A percentile compares a stretch with the other conserved stretches of the same genome.
These are phyloP conservation scores for Bombus waltoni DNA, from an alignment of 1,140 invertebrate genomes.

Conservation along the genomic window DNA sequence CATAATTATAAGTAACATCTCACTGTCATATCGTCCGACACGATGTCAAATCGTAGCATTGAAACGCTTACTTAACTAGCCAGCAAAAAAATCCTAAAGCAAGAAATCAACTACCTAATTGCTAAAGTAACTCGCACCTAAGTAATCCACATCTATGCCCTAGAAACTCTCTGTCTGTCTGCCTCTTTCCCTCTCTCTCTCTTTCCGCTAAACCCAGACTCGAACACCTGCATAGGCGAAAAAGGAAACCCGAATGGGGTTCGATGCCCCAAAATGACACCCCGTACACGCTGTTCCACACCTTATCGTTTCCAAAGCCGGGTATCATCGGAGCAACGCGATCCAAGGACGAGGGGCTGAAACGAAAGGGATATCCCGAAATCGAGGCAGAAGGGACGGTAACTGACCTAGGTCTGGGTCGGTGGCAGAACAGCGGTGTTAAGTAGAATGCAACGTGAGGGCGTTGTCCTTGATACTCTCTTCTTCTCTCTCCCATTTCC, in stretches of 20 bases:
- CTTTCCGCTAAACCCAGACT: background rate
- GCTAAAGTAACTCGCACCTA: too few relatives aligned
- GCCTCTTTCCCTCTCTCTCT: too few relatives aligned
- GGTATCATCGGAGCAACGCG: background rate
- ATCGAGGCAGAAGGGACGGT: constrained; percentile 52
- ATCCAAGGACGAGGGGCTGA: constrained; percentile 1
- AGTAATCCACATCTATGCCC: too few relatives aligned
- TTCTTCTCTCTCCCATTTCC: background rate
- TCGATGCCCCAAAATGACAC: background rate
- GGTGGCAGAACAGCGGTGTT: constrained; percentile 40
- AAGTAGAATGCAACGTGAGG: constrained; percentile 66
- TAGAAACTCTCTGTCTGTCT: too few relatives aligned
- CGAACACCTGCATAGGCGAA: background rate
- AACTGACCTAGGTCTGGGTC: constrained; percentile 61
- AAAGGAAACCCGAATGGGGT: background rate
- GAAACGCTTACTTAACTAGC: too few relatives aligned
- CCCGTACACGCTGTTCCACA: background rate
- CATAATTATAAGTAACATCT: too few relatives aligned
- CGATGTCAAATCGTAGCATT: too few relatives aligned
- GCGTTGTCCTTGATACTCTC: constrained; percentile 58
- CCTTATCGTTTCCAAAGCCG: constrained; percentile 13
- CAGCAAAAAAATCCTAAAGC: background rate
- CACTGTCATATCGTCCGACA: too few relatives aligned
- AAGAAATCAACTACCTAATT: background rate
- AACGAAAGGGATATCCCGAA: constrained; percentile 43